Conservation (phyloP, 2,888 invertebrate genomes). For the Sussaba pulchella region DNA sequence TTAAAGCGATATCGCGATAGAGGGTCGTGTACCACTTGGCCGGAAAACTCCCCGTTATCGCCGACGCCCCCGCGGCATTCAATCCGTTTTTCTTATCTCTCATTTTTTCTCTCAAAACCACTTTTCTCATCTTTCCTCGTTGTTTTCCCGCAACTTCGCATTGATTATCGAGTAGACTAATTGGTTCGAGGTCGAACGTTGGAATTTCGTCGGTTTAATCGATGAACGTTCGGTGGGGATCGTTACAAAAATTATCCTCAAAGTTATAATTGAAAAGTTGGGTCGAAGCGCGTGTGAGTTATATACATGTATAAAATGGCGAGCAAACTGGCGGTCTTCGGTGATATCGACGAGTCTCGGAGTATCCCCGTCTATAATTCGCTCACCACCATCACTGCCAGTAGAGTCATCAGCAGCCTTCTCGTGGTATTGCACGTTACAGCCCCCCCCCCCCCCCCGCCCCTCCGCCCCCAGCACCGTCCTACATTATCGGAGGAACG, state of each 20-base stretch:
- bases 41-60: constrained; percentile 5
- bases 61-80: neutral
- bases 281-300: neutral
- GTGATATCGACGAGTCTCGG: constrained; percentile 1
- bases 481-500: constrained; percentile 51
- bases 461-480: neutral
- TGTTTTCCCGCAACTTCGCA: no score
- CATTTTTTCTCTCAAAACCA: constrained; percentile 2
- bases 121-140: no score
- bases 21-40: constrained; percentile 46
- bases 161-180: neutral
- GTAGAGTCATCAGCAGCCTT: constrained; percentile 15
- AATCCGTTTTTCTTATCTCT: neutral
- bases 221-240: neutral
- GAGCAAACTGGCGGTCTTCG: constrained; percentile 23
- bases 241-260: no score
- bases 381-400: constrained; percentile 37
- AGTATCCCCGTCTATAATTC: constrained; percentile 41
- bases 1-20: constrained; percentile 51
- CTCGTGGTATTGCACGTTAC: constrained; percentile 8
- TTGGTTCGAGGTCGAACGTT: neutral
- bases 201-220: neutral
- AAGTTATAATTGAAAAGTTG: constrained; percentile 49
- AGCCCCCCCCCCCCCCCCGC: neutral
- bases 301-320: neutral